phyloP scores from a whole-genome alignment of 2,113 vertebrate genomes.

The Amia ocellicauda region DNA sequence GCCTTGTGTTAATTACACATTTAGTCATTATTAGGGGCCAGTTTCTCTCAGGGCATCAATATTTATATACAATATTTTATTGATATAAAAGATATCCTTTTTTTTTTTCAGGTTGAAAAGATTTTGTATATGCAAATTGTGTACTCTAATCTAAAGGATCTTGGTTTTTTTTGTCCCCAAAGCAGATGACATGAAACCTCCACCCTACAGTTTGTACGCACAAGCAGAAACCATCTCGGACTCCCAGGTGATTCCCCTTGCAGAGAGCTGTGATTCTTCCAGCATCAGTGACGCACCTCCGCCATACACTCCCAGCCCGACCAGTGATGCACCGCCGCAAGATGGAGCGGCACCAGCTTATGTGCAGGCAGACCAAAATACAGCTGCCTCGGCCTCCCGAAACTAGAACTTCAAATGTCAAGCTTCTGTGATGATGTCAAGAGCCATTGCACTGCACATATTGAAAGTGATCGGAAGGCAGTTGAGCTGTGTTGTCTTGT shows the following conservation, averaged over 20 bases:
- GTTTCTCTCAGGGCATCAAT: too few species aligned
- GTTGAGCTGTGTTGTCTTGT: too few species aligned
- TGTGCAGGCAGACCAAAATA: slow-evolving; percentile 19
- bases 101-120: too few species aligned
- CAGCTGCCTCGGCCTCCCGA: not conserved
- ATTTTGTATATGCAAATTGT: too few species aligned
- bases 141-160: too few species aligned
- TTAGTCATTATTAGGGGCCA: too few species aligned
- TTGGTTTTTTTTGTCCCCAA: slow-evolving; percentile 25
- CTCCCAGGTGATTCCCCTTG: slow-evolving; percentile 44
- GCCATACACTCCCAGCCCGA: slow-evolving; percentile 60
- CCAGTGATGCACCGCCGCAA: not conserved
- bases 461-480: too few species aligned
- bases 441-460: not conserved
- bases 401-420: too few species aligned
- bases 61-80: too few species aligned
- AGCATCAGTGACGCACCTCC: slow-evolving; percentile 67
- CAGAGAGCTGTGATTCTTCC: slow-evolving; percentile 51
- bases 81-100: too few species aligned
- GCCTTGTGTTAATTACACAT: too few species aligned
- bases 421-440: too few species aligned
- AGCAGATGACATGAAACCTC: slow-evolving; percentile 76
- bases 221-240: slow-evolving; percentile 31
- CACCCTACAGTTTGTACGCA: slow-evolving; percentile 73
- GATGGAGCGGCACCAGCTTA: slow-evolving; percentile 12